Evolutionary conservation across 2,888 invertebrate genomes (phyloP).

Genomic region (Petrolisthes cinctipes): DNA sequence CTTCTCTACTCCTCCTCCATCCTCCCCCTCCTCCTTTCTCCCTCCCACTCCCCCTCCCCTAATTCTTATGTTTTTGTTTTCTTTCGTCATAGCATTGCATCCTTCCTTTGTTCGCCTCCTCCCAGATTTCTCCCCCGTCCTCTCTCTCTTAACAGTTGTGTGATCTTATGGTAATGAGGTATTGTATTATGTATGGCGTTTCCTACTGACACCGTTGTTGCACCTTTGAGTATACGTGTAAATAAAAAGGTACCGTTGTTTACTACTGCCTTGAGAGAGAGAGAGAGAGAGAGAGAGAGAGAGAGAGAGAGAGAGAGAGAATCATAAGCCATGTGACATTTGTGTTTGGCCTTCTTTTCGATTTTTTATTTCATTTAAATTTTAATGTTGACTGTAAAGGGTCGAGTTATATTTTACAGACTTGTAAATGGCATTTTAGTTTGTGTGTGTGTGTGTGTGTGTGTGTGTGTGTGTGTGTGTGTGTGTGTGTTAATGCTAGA

Average conservation of each 20-base stretch:
- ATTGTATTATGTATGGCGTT: background rate
- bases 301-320: constrained; percentile 5
- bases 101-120: background rate
- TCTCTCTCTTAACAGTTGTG: background rate
- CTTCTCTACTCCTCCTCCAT: background rate
- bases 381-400: background rate
- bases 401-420: background rate
- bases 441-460: constrained; percentile 26
- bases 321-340: background rate
- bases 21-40: background rate
- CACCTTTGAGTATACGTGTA: background rate
- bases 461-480: constrained; percentile 6
- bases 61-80: background rate
- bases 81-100: background rate
- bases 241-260: too few species aligned
- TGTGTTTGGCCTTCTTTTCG: background rate
- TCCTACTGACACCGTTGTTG: background rate
- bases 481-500: background rate
- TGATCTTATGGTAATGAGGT: too few species aligned
- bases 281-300: constrained; percentile 17
- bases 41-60: background rate
- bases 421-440: background rate
- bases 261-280: background rate
- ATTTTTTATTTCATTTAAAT: background rate
- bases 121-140: background rate